phyloP scores from a whole-genome alignment of 2,113 vertebrate species.

The Labeo rohita region DNA sequence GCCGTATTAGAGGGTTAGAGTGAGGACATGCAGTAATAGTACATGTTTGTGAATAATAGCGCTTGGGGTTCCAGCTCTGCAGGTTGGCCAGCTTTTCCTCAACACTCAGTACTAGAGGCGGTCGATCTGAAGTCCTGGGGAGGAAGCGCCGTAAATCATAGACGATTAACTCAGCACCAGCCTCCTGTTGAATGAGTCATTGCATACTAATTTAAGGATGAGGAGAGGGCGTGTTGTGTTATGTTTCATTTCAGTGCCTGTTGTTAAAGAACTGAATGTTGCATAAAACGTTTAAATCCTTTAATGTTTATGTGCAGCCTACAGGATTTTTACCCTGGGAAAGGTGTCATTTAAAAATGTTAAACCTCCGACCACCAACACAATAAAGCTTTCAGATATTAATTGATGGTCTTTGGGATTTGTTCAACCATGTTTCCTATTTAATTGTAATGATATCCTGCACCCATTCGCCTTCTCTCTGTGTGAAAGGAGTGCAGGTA shows the following conservation, averaged over 20 bases:
- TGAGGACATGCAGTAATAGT: conserved; percentile 61
- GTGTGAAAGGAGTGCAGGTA: conserved; percentile 74
- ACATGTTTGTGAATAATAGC: conserved; percentile 65
- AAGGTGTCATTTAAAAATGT: conserved; percentile 72
- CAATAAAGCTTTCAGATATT: conserved; percentile 74
- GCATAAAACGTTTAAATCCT: conserved; percentile 65
- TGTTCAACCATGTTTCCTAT: conserved; percentile 76
- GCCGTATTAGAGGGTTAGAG: conserved; percentile 55
- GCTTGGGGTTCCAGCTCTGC: conserved; percentile 64
- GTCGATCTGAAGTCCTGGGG: conserved; percentile 65
- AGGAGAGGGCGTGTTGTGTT: conserved; percentile 57
- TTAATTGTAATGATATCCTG: conserved; percentile 77
- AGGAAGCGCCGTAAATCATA: conserved; percentile 71
- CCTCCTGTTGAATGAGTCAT: conserved; percentile 66
- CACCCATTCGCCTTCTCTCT: conserved; percentile 61
- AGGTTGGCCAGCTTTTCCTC: conserved; percentile 68
- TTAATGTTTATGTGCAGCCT: conserved; percentile 66
- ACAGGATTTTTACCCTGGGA: conserved; percentile 62
- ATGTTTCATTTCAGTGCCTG: conserved; percentile 51
- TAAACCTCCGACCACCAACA: conserved; percentile 71
- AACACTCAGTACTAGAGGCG: conserved; percentile 65
- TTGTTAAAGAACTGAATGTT: conserved; percentile 60
- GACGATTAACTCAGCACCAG: conserved; percentile 68
- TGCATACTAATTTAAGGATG: conserved; percentile 64
- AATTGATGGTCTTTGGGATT: conserved; percentile 74